These are phyloP conservation scores for Pseudomyrmex flavicornis DNA, from an alignment of 1,140 invertebrate genomes.

Conservation along the genomic window DNA sequence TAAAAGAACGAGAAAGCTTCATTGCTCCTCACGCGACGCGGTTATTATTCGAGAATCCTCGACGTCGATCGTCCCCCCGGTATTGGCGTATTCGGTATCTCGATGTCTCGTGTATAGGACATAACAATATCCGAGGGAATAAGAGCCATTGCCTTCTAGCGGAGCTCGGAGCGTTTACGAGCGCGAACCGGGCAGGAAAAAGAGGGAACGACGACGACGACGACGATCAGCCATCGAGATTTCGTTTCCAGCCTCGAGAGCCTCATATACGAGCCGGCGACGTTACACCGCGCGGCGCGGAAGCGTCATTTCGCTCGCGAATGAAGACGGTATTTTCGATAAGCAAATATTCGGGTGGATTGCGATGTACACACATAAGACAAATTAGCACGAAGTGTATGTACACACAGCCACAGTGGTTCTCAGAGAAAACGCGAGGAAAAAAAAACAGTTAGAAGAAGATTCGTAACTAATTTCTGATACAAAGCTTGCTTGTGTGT, in stretches of 20 bases:
- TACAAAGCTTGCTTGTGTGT: not conserved
- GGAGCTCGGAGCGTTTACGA: slow-evolving; percentile 43
- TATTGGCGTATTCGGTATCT: slow-evolving; percentile 31
- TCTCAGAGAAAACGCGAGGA: not conserved
- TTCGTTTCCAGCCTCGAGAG: slow-evolving; percentile 35
- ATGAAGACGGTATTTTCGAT: slow-evolving; percentile 35
- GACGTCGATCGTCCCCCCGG: slow-evolving; percentile 23
- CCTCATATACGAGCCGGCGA: not conserved
- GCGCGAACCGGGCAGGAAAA: slow-evolving; percentile 27
- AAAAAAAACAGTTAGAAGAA: not conserved
- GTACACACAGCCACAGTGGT: not conserved
- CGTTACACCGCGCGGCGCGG: not conserved
- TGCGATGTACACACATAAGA: not conserved
- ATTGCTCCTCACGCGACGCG: not conserved
- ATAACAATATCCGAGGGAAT: slow-evolving; percentile 60
- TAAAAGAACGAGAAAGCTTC: slow-evolving; percentile 12
- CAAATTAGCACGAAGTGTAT: not conserved
- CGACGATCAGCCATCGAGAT: slow-evolving; percentile 52
- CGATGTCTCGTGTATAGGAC: slow-evolving; percentile 33
- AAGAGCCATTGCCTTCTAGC: slow-evolving; percentile 45
- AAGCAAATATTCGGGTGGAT: slow-evolving; percentile 10
- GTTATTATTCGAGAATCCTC: slow-evolving; percentile 23
- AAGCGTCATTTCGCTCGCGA: slow-evolving; percentile 3
- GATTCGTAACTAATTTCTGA: not conserved
- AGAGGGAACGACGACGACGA: slow-evolving; percentile 11